Percentiles rank a stretch among this genome's conserved stretches.
These are phyloP conservation scores for Leptopilina syphax DNA, from an alignment of 2,888 invertebrate species.

Conservation along the genomic window DNA sequence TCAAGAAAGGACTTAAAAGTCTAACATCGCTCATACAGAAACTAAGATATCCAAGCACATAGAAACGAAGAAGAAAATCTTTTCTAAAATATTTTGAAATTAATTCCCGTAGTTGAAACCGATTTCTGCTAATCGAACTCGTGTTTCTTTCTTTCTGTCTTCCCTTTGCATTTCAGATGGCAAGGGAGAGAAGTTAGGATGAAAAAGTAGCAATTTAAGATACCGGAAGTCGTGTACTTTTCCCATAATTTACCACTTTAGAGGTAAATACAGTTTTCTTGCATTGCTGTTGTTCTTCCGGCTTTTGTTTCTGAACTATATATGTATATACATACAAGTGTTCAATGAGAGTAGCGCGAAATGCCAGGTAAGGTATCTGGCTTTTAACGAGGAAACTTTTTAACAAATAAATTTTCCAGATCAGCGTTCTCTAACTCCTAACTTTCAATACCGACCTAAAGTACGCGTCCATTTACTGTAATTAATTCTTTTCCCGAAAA, in stretches of 20 bases:
- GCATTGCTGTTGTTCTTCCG: neutral
- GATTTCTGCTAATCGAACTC: too few species aligned
- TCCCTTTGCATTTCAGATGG: too few species aligned
- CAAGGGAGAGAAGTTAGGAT: too few species aligned
- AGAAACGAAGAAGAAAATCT: too few species aligned
- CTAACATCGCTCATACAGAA: too few species aligned
- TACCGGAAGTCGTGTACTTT: conserved; percentile 43
- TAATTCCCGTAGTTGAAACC: too few species aligned
- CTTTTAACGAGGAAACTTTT: conserved; percentile 67
- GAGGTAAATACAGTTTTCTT: conserved; percentile 44
- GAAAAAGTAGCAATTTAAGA: neutral
- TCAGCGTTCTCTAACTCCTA: conserved; percentile 51
- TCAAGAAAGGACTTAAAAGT: too few species aligned
- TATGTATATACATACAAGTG: neutral
- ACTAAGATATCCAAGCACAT: too few species aligned
- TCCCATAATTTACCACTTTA: conserved; percentile 50
- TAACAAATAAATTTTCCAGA: conserved; percentile 64
- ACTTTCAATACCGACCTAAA: neutral
- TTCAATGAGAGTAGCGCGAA: conserved; percentile 14
- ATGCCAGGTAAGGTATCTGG: conserved; percentile 43
- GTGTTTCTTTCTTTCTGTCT: too few species aligned
- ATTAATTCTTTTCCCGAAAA: neutral
- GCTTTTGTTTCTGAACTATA: neutral
- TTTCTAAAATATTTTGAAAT: too few species aligned
- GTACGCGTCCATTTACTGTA: neutral